Percentiles rank a stretch among this genome's conserved stretches.
These are phyloP conservation scores for Tenthredo distinguenda DNA, from an alignment of 2,888 invertebrate genomes.

Conservation along the genomic window DNA sequence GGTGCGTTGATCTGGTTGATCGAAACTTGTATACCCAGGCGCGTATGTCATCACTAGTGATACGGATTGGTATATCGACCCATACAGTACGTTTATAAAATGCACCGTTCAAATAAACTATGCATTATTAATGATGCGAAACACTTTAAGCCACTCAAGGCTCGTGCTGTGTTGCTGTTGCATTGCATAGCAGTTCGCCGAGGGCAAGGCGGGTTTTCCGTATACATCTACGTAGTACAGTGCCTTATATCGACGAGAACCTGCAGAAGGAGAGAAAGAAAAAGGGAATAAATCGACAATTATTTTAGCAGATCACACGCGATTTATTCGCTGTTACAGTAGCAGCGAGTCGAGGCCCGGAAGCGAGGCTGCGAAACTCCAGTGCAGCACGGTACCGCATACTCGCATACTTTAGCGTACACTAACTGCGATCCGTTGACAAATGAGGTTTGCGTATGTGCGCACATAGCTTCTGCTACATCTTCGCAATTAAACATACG, in stretches of 20 bases:
- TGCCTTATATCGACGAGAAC: background rate
- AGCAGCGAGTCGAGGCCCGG: background rate
- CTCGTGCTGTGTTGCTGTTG: background rate
- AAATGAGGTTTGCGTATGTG: conserved; percentile 27
- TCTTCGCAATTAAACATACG: conserved; percentile 34
- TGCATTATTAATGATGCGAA: conserved; percentile 35
- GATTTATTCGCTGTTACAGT: conserved; percentile 4
- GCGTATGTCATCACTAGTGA: background rate
- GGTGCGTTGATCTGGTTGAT: conserved; percentile 28
- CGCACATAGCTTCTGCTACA: background rate
- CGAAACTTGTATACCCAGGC: background rate
- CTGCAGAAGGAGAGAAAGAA: background rate
- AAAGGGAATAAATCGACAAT: background rate
- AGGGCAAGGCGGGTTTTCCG: background rate
- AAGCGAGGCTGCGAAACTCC: background rate
- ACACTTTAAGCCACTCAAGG: conserved; percentile 20
- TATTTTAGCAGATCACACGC: conserved; percentile 5
- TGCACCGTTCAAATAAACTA: conserved; percentile 1
- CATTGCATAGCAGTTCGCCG: background rate
- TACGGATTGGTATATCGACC: background rate
- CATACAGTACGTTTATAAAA: background rate
- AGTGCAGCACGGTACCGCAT: background rate
- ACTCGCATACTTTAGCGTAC: conserved; percentile 10
- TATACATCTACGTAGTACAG: background rate
- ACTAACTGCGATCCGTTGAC: conserved; percentile 36